Evolutionary conservation across 2,113 vertebrate genomes (phyloP).

Genomic region (Embiotoca jacksoni): DNA sequence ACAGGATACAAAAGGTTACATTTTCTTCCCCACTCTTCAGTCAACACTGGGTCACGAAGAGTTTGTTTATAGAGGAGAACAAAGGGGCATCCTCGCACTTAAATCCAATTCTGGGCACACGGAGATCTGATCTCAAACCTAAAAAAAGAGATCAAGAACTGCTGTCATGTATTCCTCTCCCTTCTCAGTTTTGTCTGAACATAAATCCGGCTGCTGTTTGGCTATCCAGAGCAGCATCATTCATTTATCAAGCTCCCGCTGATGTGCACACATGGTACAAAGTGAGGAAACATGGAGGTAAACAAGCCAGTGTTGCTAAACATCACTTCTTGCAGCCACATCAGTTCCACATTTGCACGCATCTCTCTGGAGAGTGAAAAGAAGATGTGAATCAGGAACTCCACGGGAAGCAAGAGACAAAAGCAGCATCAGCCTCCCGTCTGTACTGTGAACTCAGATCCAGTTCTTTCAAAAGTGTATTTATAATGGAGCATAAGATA

Average conservation of each 20-base stretch:
- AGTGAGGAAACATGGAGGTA: constrained; percentile 16
- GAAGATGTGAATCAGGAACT: constrained; percentile 14
- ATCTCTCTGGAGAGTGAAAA: constrained; percentile 18
- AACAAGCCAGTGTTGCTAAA: constrained; percentile 9
- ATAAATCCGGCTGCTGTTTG: constrained; percentile 26
- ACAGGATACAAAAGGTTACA: neutral
- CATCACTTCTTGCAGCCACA: neutral
- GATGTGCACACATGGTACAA: neutral
- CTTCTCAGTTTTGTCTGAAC: neutral
- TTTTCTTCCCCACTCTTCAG: constrained; percentile 5
- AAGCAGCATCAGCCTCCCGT: neutral
- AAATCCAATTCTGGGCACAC: neutral
- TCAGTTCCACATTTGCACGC: constrained; percentile 14
- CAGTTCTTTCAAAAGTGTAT: neutral
- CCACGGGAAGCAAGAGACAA: neutral
- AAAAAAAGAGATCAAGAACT: neutral
- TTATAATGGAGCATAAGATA: too few relatives aligned
- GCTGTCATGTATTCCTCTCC: constrained; percentile 1
- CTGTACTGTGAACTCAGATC: neutral
- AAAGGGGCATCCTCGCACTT: neutral
- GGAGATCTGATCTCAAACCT: constrained; percentile 3
- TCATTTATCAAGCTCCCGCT: constrained; percentile 48
- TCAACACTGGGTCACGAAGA: neutral
- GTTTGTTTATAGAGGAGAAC: neutral
- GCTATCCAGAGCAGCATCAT: constrained; percentile 8